phyloP scores from a whole-genome alignment of 1,140 invertebrate species.

The Octopus bimaculoides region DNA sequence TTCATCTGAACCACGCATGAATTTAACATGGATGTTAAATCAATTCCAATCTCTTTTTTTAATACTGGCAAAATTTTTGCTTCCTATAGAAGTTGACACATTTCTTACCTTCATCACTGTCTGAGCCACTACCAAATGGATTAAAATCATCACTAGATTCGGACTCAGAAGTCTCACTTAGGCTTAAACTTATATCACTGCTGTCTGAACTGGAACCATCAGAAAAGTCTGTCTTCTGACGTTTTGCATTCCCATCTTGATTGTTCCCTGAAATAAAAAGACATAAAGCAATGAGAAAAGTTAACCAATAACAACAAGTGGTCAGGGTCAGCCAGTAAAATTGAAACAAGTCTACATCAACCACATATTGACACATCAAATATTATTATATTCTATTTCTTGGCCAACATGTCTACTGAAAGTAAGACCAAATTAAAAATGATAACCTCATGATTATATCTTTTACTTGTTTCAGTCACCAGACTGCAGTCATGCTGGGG shows the following conservation, averaged over 20 bases:
- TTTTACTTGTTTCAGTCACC: no score
- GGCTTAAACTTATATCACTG: slow-evolving; percentile 27
- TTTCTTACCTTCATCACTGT: slow-evolving; percentile 71
- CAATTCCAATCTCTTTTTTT: neutral
- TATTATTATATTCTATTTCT: no score
- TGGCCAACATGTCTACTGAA: no score
- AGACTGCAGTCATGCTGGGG: no score
- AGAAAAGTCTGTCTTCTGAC: slow-evolving; percentile 13
- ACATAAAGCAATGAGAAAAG: neutral
- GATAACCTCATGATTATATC: no score
- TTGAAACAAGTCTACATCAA: no score
- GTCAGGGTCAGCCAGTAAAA: no score
- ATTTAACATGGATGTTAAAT: no score
- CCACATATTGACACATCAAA: no score
- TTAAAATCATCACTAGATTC: slow-evolving; percentile 70
- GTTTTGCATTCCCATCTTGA: slow-evolving; percentile 15
- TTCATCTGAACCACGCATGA: no score
- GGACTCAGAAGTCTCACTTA: slow-evolving; percentile 34
- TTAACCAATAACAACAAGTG: no score
- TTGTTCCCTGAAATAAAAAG: neutral
- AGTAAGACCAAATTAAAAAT: no score
- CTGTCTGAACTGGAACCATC: slow-evolving; percentile 21
- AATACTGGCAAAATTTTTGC: neutral
- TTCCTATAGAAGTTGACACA: neutral
- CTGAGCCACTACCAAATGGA: slow-evolving; percentile 78